A percentile compares a stretch with the other conserved stretches of the same genome.
Evolutionary conservation across 2,888 invertebrate species (phyloP).

Genomic region (Oscheius onirici): DNA sequence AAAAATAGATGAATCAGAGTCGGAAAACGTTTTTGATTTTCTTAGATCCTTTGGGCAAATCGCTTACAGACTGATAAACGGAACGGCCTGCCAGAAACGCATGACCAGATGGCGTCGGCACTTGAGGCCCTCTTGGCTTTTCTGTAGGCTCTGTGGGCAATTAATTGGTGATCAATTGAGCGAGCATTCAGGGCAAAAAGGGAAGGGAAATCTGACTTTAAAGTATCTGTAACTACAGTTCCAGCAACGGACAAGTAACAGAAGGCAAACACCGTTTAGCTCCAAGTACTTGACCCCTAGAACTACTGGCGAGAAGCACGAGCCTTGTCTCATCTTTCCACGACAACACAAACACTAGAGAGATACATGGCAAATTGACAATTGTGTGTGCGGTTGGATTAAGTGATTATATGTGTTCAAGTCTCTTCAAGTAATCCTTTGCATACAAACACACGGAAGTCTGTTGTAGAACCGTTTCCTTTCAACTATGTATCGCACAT

Average conservation of each 20-base stretch:
- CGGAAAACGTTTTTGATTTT: too few relatives aligned
- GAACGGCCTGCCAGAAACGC: too few relatives aligned
- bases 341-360: constrained; percentile 25
- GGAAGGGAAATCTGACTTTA: not conserved
- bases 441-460: constrained; percentile 8
- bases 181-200: not conserved
- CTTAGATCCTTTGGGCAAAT: not conserved
- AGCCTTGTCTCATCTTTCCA: constrained; percentile 29
- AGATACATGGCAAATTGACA: constrained; percentile 25
- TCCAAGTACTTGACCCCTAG: constrained; percentile 6
- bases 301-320: constrained; percentile 18
- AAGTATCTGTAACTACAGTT: too few relatives aligned
- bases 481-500: not conserved
- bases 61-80: not conserved
- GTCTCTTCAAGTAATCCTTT: constrained; percentile 7
- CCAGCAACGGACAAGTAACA: too few relatives aligned
- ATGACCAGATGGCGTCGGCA: constrained; percentile 17
- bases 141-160: constrained; percentile 8
- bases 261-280: not conserved
- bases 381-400: constrained; percentile 12
- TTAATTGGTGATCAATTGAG: constrained; percentile 16
- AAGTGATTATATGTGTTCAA: constrained; percentile 17
- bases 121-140: constrained; percentile 26
- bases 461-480: not conserved
- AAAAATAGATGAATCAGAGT: too few relatives aligned